These are phyloP conservation scores for Chorisops tibialis DNA, from an alignment of 2,888 invertebrate species.

Conservation along the genomic window DNA sequence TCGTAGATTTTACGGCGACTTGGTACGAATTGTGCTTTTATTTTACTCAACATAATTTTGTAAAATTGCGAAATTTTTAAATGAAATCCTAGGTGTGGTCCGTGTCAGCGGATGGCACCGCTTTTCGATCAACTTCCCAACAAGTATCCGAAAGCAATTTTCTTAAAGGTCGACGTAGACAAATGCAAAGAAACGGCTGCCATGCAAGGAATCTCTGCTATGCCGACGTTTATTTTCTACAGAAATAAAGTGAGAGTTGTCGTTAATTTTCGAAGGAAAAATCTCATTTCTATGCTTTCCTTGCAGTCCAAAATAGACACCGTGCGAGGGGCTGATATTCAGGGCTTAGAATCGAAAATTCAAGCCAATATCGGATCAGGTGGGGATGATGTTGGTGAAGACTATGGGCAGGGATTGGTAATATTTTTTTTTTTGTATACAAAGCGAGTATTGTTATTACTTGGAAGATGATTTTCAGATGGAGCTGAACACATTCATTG, in stretches of 20 bases:
- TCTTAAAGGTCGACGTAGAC: conserved; percentile 88
- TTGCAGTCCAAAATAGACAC: conserved; percentile 80
- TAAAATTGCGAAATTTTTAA: neutral
- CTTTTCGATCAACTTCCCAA: conserved; percentile 82
- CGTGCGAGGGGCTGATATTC: conserved; percentile 83
- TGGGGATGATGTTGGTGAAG: conserved; percentile 75
- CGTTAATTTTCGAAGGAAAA: neutral
- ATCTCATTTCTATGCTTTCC: conserved; percentile 14
- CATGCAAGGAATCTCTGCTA: conserved; percentile 85
- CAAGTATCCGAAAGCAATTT: conserved; percentile 85
- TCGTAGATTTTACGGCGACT: conserved; percentile 91
- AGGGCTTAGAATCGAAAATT: conserved; percentile 81
- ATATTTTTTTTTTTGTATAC: too few relatives aligned
- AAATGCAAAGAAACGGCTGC: conserved; percentile 86
- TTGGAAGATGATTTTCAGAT: conserved; percentile 62
- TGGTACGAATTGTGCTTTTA: conserved; percentile 61
- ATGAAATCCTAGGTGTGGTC: conserved; percentile 77
- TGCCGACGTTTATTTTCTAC: conserved; percentile 98
- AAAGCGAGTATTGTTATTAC: neutral
- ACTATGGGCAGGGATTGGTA: conserved; percentile 57
- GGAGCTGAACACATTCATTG: conserved; percentile 82
- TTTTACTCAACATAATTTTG: neutral
- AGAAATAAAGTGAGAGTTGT: conserved; percentile 65
- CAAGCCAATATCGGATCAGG: conserved; percentile 71
- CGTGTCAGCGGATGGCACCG: conserved; percentile 92